Evolutionary conservation across 2,797 vertebrate genomes (phyloP), one percentile per base, ranked within the genome.

Genomic region (Nyctibius grandis): DNA sequence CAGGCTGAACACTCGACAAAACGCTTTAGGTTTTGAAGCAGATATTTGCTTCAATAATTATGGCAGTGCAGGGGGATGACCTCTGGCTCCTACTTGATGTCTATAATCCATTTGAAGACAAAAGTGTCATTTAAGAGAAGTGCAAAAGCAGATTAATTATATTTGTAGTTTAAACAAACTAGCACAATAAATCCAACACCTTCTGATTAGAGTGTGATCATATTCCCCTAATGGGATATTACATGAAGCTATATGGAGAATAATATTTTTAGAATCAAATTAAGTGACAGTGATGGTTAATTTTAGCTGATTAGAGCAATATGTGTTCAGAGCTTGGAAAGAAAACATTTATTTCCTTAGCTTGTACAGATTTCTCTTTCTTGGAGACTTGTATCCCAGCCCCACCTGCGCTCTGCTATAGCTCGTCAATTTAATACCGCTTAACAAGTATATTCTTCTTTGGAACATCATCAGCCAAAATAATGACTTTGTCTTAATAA

Each of bases 221-320:
- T 94, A 96, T 96, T 95, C 67, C 96, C 89, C 95, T 97, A 97
- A 97, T 96, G 96, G 96, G 91, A 89, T 96, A 95, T 97, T 97
- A 94, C 85, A 91, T 5, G 88, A 97, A 95, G 60, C 79, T 98
- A 96, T 95, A 96, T 85, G 31, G 94, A 97, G 93, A 96, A 97
- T 95, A 96, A 96, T 97, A 98, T 96, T 95, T 98, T 97, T 97
- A 91, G 68, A 91, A 93, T 96, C 85, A 96, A 98, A 97, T 97
- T 98, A 97, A 95, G 81, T 73, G 89, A 93, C 77, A 97, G 84
- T 38, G 38, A 96, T 93, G 80, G 93, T 80, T 98, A 97, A 96
- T 97, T 97, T 97, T 94, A 93, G 76, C 87, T 97, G 95, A 94
- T 98, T 97, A 97, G 91, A 94, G 68, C 93, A 97, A 96, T 95